phyloP scores from a whole-genome alignment of 2,888 invertebrate genomes.

The Harpagoxenus sublaevis region DNA sequence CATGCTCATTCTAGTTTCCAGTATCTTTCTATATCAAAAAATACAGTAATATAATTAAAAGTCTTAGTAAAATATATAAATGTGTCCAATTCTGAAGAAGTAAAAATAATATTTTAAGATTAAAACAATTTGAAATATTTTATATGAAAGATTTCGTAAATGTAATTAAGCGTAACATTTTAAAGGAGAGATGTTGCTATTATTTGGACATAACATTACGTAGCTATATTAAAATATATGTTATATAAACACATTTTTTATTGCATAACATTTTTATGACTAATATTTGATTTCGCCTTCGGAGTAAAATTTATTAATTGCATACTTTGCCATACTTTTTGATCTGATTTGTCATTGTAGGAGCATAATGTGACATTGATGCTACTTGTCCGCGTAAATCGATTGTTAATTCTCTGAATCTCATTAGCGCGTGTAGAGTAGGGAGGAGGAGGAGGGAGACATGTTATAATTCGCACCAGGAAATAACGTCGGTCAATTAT shows the following conservation, averaged over 20 bases:
- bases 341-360: slow-evolving; percentile 19
- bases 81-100: neutral
- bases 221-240: neutral
- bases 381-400: slow-evolving; percentile 27
- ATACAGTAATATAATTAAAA: neutral
- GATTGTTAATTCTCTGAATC: slow-evolving; percentile 46
- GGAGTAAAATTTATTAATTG: neutral
- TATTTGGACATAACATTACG: neutral
- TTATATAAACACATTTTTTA: neutral
- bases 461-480: slow-evolving; percentile 45
- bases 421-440: slow-evolving; percentile 33
- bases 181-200: neutral
- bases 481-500: slow-evolving; percentile 57
- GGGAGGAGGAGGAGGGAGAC: neutral
- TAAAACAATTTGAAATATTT: neutral
- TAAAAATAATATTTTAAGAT: slow-evolving; percentile 1
- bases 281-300: neutral
- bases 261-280: neutral
- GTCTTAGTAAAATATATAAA: neutral
- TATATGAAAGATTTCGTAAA: neutral
- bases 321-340: neutral
- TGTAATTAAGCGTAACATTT: neutral
- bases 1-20: slow-evolving; percentile 3
- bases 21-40: neutral
- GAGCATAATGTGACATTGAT: slow-evolving; percentile 26